Evolutionary conservation across 2,113 vertebrate species (phyloP).

Genomic region (Antechinus stuartii): DNA sequence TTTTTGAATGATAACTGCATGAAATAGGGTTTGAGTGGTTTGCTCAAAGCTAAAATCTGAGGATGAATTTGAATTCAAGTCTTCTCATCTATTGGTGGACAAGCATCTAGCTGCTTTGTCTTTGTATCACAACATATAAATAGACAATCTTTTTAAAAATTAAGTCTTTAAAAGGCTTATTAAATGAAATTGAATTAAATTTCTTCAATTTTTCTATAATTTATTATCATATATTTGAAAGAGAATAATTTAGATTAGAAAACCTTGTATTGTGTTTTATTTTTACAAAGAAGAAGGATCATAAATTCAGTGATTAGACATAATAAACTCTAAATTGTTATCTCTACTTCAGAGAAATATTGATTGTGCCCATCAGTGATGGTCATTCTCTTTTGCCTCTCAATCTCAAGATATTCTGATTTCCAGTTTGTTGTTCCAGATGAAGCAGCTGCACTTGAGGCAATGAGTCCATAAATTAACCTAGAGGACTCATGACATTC

Average conservation of each 20-base stretch:
- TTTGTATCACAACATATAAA: neutral
- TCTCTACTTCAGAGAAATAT: constrained; percentile 66
- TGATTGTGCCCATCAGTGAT: constrained; percentile 73
- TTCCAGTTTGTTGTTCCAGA: constrained; percentile 64
- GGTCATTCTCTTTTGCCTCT: constrained; percentile 60
- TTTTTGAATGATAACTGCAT: neutral
- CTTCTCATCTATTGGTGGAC: neutral
- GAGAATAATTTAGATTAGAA: constrained; percentile 58
- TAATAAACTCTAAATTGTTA: constrained; percentile 58
- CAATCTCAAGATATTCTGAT: constrained; percentile 59
- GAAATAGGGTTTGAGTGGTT: neutral
- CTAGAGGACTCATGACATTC: constrained; percentile 59
- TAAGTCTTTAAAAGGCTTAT: neutral
- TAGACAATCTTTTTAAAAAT: neutral
- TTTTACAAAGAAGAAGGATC: constrained; percentile 61
- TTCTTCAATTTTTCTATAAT: neutral
- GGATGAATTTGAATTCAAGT: neutral
- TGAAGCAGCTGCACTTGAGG: constrained; percentile 69
- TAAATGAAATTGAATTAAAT: neutral
- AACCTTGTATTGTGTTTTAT: constrained; percentile 45
- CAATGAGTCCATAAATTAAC: constrained; percentile 76
- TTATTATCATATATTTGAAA: constrained; percentile 57
- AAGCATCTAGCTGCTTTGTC: neutral
- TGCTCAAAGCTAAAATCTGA: neutral
- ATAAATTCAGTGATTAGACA: constrained; percentile 62